Evolutionary conservation across 2,888 invertebrate species (phyloP).

Genomic region (Dendrolimus pini): DNA sequence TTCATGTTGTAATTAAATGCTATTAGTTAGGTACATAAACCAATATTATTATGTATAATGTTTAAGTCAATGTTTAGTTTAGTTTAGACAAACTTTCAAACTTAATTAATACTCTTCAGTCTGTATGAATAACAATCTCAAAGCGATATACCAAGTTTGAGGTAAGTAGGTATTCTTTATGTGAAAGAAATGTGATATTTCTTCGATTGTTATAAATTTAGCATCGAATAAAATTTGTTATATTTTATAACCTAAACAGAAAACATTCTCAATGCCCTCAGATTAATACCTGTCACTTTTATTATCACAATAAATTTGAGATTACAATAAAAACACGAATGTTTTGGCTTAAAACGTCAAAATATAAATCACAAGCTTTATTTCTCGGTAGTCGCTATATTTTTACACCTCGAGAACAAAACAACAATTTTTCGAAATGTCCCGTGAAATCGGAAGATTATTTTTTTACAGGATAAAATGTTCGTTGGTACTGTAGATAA

Average conservation of each 20-base stretch:
- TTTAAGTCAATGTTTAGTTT: too few relatives aligned
- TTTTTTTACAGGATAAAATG: constrained; percentile 10
- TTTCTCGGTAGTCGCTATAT: constrained; percentile 47
- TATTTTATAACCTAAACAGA: constrained; percentile 4
- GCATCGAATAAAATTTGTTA: background rate
- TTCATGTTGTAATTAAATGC: too few relatives aligned
- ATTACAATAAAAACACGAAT: constrained; percentile 51
- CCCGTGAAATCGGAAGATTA: constrained; percentile 38
- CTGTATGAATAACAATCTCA: too few relatives aligned
- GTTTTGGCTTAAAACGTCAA: constrained; percentile 64
- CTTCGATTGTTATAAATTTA: background rate
- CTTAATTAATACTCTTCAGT: too few relatives aligned
- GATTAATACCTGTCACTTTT: constrained; percentile 49
- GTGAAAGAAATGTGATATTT: background rate
- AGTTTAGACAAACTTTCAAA: too few relatives aligned
- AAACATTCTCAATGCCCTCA: constrained; percentile 21
- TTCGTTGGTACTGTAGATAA: constrained; percentile 18
- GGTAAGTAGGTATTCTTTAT: background rate
- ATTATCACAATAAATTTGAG: constrained; percentile 54
- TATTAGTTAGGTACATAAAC: too few relatives aligned
- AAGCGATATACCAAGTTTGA: too few relatives aligned
- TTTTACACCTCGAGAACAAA: constrained; percentile 62
- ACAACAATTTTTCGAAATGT: constrained; percentile 47
- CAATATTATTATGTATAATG: too few relatives aligned
- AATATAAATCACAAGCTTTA: constrained; percentile 58